Evolutionary conservation across 2,888 invertebrate species (phyloP), one percentile per base, ranked within the genome.

Genomic region (Ectobius pallidus): DNA sequence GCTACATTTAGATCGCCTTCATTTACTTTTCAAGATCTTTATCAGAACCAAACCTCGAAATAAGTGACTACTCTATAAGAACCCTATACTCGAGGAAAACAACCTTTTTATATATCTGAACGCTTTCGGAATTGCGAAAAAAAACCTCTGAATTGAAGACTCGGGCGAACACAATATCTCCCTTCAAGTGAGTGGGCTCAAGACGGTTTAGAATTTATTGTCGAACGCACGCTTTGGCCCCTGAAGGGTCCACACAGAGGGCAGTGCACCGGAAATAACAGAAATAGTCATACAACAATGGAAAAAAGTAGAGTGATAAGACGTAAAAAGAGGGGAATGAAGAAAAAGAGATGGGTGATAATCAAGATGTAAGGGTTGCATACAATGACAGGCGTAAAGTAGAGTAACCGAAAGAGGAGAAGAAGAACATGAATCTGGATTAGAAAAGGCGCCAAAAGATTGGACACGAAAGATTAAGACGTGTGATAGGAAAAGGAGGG

Each of bases 401-500:
- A 58, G 30, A 4, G 58, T 30, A 30, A 58, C n/a, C 27, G 25
- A 58, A 58, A 11, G 58, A 58, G 4, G 11, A 11, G 34, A 34
- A 11, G 11, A 34, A 55, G 55, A 55, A 25, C 55, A 22, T 55
- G 32, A 65, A 69, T 72, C 46, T 42, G 62, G 68, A 72, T 69
- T 68, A 68, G 72, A 62, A 62, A 39, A 69, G 62, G 46, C 44
- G 44, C 30, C 55, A 61, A 63, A 46, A 72, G 72, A 72, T 69
- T 69, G 72, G 72, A 72, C 69, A 69, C 69, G 42, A 69, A 72
- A 72, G 72, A 72, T 72, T 72, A 65, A 63, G 63, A 34, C 52
- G 39, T 18, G 58, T 32, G 72, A 55, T 65, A 65, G 42, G 39
- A 55, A n/a, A 72, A 30, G 44, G 30, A 69, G 32, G 34, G 34